Conservation (phyloP, 2,113 vertebrate genomes). For the Ascaphus truei region DNA sequence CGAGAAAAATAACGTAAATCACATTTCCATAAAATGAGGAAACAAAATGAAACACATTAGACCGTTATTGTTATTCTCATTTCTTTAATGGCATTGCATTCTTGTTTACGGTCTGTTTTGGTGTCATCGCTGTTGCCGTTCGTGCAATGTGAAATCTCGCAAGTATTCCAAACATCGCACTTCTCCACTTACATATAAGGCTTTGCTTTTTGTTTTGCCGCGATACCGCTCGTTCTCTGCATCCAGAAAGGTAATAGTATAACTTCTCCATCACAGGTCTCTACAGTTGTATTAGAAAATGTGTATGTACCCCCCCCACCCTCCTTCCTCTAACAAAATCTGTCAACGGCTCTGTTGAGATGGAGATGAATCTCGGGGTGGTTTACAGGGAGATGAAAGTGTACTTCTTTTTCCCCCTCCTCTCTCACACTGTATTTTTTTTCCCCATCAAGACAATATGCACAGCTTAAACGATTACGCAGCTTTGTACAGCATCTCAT, state of each 20-base stretch:
- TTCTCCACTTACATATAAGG: background rate
- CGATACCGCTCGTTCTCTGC: no score
- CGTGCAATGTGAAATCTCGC: no score
- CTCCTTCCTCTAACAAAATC: background rate
- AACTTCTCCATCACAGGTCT: background rate
- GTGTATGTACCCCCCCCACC: background rate
- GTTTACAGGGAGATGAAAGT: constrained; percentile 14
- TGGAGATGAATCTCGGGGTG: constrained; percentile 4
- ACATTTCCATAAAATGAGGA: no score
- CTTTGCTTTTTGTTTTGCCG: no score
- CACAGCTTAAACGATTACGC: constrained; percentile 24
- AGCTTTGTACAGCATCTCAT: constrained; percentile 17
- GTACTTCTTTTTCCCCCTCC: background rate
- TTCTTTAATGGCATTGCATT: background rate
- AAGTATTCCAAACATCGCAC: background rate
- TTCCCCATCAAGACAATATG: background rate
- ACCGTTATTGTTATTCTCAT: no score
- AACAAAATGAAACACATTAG: no score
- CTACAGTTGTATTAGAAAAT: background rate
- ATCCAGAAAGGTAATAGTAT: background rate
- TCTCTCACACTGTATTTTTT: constrained; percentile 1
- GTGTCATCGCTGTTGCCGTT: background rate
- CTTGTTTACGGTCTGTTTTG: background rate
- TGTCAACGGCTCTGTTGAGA: constrained; percentile 6
- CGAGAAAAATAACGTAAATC: no score